Evolutionary conservation across 2,888 invertebrate species (phyloP), one percentile per base, ranked within the genome.

Genomic region (Dynastes grantii): DNA sequence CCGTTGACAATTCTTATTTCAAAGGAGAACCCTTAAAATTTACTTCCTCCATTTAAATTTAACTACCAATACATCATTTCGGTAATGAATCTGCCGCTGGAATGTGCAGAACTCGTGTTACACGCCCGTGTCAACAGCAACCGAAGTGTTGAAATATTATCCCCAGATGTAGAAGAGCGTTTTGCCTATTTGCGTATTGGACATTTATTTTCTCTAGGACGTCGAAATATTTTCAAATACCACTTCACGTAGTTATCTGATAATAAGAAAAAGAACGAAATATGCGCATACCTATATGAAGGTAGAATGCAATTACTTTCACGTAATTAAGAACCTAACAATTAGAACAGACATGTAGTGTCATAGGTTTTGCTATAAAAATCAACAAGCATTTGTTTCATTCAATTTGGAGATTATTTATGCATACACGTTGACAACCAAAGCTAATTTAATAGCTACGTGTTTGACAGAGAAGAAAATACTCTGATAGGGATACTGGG

Each of bases 81-180:
- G 58, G 73, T 45, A 58, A 61, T 58, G 73, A 58, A 73, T 73
- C 73, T 61, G 58, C 40, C 40, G 32, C n/a, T 29, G 58, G 73
- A 73, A 73, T 73, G 61, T 73, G 73, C 73, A 73, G 61, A 73
- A 73, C 73, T 73, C 73, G 61, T 73, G 73, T 73, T 71, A 71
- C 71, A 65, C 73, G 64, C 51, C 65, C 73, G 78, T 78, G 78
- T 71, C 65, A 73, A 78, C 71, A 53, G 73, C 11, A 65, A 55
- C 73, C 51, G 73, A 22, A 22, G 71, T 71, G 71, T 78, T 65
- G 78, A 73, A 71, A 73, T 73, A 73, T 73, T 73, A 73, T 13
- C 37, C 22, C 73, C 73, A 73, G 73, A 73, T 73, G 73, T 73
- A 73, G 61, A 9, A 37, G 40, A 61, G 58, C 61, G 45, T 73